Percentiles rank a stretch among this genome's conserved stretches.
Conservation (phyloP, 1,140 invertebrate species). For the Drosophila paulistorum region DNA sequence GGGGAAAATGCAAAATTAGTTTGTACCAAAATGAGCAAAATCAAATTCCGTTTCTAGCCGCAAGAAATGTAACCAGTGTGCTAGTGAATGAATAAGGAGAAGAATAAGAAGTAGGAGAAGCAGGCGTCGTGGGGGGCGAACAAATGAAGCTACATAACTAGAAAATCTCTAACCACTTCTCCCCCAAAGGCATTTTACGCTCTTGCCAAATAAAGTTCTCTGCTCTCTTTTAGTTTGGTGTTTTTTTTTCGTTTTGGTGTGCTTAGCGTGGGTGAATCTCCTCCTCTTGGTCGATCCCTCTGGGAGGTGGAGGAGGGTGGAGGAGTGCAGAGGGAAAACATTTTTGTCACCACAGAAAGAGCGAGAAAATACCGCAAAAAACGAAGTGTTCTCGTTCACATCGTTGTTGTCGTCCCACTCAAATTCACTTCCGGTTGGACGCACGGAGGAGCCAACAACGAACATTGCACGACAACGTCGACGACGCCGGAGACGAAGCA, state of each 20-base stretch:
- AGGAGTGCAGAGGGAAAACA: not conserved
- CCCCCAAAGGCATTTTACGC: slow-evolving; percentile 24
- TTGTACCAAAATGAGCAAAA: slow-evolving; percentile 58
- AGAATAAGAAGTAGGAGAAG: not conserved
- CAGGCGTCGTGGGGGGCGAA: slow-evolving; percentile 2
- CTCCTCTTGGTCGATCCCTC: not conserved
- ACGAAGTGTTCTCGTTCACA: slow-evolving; percentile 17
- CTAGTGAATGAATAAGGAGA: no score
- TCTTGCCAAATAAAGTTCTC: slow-evolving; percentile 43
- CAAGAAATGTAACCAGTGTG: slow-evolving; percentile 50
- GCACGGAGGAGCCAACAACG: slow-evolving; percentile 21
- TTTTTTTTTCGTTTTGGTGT: slow-evolving; percentile 1
- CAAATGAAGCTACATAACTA: slow-evolving; percentile 10
- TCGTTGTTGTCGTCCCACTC: slow-evolving; percentile 10
- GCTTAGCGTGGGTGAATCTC: not conserved
- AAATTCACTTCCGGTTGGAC: slow-evolving; percentile 58
- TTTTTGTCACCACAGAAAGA: slow-evolving; percentile 34
- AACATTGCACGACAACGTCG: slow-evolving; percentile 14
- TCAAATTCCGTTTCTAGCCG: slow-evolving; percentile 49
- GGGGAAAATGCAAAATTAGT: slow-evolving; percentile 49
- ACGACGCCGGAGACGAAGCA: slow-evolving; percentile 2
- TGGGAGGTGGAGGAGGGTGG: not conserved
- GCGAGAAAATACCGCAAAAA: slow-evolving; percentile 29
- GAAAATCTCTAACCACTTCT: slow-evolving; percentile 22
- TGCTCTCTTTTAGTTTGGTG: slow-evolving; percentile 6